phyloP scores from a whole-genome alignment of 2,888 invertebrate genomes.

The Branchipolynoe longqiensis region DNA sequence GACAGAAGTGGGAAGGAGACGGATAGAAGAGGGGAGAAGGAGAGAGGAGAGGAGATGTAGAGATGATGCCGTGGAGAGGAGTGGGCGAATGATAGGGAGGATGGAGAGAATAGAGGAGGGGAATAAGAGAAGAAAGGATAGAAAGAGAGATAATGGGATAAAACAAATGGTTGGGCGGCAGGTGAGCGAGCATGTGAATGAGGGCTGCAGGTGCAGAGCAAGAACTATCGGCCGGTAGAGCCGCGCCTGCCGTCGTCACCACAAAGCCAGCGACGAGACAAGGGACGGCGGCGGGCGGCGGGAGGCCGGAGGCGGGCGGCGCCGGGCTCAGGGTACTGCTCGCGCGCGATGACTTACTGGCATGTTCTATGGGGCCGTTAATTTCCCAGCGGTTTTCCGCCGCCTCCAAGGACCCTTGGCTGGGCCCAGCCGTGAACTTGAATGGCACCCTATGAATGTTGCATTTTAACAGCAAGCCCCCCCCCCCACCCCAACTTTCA shows the following conservation, averaged over 20 bases:
- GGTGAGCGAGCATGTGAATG: not conserved
- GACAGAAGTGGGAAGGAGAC: too few relatives aligned
- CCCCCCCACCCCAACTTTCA: not conserved
- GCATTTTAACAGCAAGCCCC: slow-evolving; percentile 21
- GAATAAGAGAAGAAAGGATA: not conserved
- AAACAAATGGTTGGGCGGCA: not conserved
- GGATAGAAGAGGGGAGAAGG: too few relatives aligned
- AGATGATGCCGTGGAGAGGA: not conserved
- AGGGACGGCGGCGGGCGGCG: too few relatives aligned
- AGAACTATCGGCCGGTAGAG: not conserved
- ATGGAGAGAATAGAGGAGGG: not conserved
- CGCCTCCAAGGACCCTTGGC: not conserved
- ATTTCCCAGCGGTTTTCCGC: slow-evolving; percentile 48
- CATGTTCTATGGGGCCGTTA: slow-evolving; percentile 15
- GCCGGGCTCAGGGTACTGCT: not conserved
- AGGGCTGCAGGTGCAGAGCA: not conserved
- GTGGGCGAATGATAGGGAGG: not conserved
- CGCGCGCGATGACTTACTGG: slow-evolving; percentile 27
- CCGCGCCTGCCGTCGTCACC: not conserved
- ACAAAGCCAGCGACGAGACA: not conserved
- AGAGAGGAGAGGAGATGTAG: too few relatives aligned
- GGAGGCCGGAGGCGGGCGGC: not conserved
- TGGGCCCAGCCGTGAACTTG: not conserved
- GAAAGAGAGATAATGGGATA: not conserved
- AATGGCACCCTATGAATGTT: slow-evolving; percentile 48